These are phyloP conservation scores for Eulemur macaco DNA, from an alignment of 2,113 vertebrate genomes.

Conservation along the genomic window DNA sequence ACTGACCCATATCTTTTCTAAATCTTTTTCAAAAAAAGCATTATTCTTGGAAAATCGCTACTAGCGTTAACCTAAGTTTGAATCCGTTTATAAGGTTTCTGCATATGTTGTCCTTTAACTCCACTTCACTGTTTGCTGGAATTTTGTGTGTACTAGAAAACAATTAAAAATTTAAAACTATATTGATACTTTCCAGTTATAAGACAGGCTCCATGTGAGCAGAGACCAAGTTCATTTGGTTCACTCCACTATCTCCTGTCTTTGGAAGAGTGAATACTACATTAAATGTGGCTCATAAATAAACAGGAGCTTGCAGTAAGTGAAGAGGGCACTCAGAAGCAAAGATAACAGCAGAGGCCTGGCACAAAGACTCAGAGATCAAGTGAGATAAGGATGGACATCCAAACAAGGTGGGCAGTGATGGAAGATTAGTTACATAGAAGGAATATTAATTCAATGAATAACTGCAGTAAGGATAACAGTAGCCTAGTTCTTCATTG, in stretches of 20 bases:
- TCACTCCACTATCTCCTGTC: background rate
- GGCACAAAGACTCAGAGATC: background rate
- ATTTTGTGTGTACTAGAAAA: background rate
- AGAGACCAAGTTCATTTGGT: background rate
- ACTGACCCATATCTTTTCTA: background rate
- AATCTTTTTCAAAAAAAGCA: background rate
- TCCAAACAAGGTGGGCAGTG: background rate
- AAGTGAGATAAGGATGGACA: background rate
- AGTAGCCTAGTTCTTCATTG: background rate
- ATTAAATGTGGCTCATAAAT: background rate
- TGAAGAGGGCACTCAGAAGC: too few relatives aligned
- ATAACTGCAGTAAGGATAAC: too few relatives aligned
- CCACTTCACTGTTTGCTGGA: background rate
- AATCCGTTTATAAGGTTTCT: background rate
- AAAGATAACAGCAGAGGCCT: background rate
- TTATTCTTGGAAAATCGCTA: background rate
- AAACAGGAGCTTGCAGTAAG: background rate
- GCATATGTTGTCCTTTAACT: background rate
- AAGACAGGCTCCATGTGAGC: background rate
- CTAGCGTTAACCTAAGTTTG: background rate
- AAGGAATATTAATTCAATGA: background rate
- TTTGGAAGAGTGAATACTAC: background rate
- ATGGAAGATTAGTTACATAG: too few relatives aligned
- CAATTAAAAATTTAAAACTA: background rate
- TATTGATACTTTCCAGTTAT: background rate